Base-by-base conservation (phyloP, 2,113 vertebrate species). In the Oreochromis aureus region DNA sequence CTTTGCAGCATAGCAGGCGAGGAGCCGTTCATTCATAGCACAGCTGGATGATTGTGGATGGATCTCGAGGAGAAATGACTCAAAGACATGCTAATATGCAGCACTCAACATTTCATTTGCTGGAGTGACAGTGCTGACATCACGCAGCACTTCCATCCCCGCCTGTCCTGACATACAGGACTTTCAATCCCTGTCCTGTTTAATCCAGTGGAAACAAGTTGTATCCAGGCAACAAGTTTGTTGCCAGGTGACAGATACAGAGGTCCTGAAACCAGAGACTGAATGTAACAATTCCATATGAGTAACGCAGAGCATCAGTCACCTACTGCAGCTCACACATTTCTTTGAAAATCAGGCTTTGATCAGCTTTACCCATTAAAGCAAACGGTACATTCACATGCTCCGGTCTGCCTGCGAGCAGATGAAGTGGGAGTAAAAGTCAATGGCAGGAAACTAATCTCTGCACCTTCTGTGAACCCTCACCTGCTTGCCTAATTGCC, bases 171-270 rank as follows among this genome's bases (percentile, higher is more conserved):
- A 90, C 39, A 89, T 46, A 61, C 89, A 86, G 88, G 55, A 88
- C 85, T 91, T 92, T 95, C 86, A 90, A 83, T 86, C 84, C 27
- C 7, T 48, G 80, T 84, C 19, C 83, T 48, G 73, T 93, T 89
- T 92, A 85, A 95, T 95, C 91, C 86, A 73, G 69, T 89, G 63
- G 83, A 94, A 94, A 94, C 91, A 86, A 87, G 89, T 95, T 86
- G 95, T 97, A 95, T 95, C 96, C 93, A 94, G 94, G 96, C 96
- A 97, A 97, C 96, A 95, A 87, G 84, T 92, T 88, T 39, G 96
- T 97, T 97, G 96, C 96, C 95, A 96, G 95, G 96, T 97, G 96
- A 96, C 95, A 93, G 95, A 94, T 86, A 88, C 90, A 69, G 92
- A 95, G 93, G 94, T 93, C 94, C 91, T 93, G 90, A 95, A 91